Conservation (phyloP, 2,888 invertebrate genomes). For the Melinaea marsaeus region DNA sequence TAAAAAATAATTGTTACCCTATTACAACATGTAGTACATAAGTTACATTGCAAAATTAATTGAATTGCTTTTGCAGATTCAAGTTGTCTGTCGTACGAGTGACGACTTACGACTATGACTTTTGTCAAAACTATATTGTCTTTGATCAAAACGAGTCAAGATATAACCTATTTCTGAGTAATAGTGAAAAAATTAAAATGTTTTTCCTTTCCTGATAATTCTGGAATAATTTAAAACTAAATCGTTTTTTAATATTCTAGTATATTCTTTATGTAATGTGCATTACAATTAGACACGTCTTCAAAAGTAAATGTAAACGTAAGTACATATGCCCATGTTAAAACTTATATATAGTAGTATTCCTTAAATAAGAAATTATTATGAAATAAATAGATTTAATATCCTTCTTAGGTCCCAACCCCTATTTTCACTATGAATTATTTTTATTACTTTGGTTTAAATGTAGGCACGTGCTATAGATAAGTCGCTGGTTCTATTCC, state of each 20-base stretch:
- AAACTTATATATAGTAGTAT: background rate
- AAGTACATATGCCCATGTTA: conserved; percentile 9
- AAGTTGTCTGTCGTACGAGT: background rate
- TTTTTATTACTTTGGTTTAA: conserved; percentile 15
- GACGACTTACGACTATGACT: background rate
- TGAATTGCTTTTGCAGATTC: background rate
- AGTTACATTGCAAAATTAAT: conserved; percentile 10
- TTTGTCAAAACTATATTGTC: conserved; percentile 6
- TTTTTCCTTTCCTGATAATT: background rate
- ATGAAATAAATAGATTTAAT: background rate
- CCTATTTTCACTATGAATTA: background rate
- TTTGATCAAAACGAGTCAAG: background rate
- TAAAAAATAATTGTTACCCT: no score
- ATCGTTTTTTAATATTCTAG: background rate
- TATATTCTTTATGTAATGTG: background rate
- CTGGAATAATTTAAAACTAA: no score
- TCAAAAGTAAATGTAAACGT: conserved; percentile 8
- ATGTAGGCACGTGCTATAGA: conserved; percentile 19
- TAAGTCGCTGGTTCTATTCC: conserved; percentile 28
- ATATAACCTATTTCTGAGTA: conserved; percentile 10
- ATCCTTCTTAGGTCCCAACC: background rate
- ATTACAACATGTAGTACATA: no score
- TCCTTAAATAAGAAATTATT: background rate
- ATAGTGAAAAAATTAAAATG: background rate
- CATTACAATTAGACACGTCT: background rate